Conservation (phyloP, 2,797 vertebrate genomes). For the Sternotherus odoratus region DNA sequence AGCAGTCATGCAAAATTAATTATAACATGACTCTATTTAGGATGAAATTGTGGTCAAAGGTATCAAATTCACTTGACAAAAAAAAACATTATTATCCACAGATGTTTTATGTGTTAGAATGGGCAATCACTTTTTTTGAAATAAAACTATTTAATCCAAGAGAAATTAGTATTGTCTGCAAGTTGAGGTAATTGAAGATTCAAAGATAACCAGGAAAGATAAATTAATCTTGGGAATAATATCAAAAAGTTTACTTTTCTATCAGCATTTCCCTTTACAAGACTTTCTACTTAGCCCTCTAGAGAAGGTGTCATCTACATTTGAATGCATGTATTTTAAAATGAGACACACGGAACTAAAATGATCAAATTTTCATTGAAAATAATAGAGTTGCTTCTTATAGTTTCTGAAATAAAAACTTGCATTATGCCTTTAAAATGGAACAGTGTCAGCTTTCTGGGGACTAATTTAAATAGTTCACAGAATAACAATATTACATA, state of each 20-base stretch:
- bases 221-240: conserved; percentile 42
- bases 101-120: conserved; percentile 13
- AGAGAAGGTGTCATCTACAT: not conserved
- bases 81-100: conserved; percentile 44
- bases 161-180: conserved; percentile 46
- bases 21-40: not conserved
- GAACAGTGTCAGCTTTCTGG: conserved; percentile 23
- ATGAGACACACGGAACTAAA: conserved; percentile 8
- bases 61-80: not conserved
- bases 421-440: conserved; percentile 42
- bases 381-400: not conserved
- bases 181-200: not conserved
- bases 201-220: conserved; percentile 2
- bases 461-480: conserved; percentile 37
- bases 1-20: not conserved
- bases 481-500: not conserved
- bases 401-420: conserved; percentile 28
- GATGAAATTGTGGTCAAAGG: conserved; percentile 16
- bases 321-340: conserved; percentile 40
- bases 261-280: conserved; percentile 57
- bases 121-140: conserved; percentile 14
- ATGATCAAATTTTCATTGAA: conserved; percentile 3
- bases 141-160: not conserved
- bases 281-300: conserved; percentile 12
- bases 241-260: conserved; percentile 51